Percentiles rank a stretch among this genome's conserved stretches.
Conservation (phyloP, 1,140 invertebrate genomes). For the Aphaenogaster floridana region DNA sequence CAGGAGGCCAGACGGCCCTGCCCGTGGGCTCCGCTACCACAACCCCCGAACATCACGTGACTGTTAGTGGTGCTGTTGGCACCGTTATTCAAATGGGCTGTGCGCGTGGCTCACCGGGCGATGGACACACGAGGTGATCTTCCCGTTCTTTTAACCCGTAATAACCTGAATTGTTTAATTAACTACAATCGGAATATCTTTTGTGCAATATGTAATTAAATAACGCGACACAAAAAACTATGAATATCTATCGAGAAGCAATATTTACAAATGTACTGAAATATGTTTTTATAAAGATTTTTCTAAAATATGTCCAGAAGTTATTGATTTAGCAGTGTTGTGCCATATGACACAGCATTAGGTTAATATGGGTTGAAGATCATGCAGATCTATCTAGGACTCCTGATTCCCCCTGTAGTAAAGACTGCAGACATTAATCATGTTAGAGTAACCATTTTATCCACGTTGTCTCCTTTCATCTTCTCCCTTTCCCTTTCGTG, state of each 20-base stretch:
- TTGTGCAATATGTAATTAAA: not conserved
- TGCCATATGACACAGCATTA: not conserved
- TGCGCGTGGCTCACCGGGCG: constrained; percentile 71
- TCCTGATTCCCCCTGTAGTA: not conserved
- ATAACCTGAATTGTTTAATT: constrained; percentile 35
- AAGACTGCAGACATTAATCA: not conserved
- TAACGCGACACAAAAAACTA: not conserved
- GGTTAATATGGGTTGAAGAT: constrained; percentile 47
- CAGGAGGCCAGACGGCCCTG: constrained; percentile 71
- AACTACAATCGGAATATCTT: not conserved
- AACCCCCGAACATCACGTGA: constrained; percentile 73
- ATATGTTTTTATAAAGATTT: not conserved
- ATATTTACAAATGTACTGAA: not conserved
- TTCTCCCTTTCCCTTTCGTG: not conserved
- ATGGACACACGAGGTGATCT: constrained; percentile 75
- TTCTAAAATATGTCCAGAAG: not conserved
- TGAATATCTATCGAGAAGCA: not conserved
- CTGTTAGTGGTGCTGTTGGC: constrained; percentile 73
- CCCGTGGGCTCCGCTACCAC: constrained; percentile 74
- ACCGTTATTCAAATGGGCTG: constrained; percentile 74
- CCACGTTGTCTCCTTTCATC: not conserved
- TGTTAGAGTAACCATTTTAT: constrained; percentile 4
- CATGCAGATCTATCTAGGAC: constrained; percentile 20
- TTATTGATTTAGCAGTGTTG: not conserved
- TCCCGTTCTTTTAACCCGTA: constrained; percentile 49